Conservation (phyloP, 64 coral and sea anemone species). For the Pachyseris speciosa region DNA sequence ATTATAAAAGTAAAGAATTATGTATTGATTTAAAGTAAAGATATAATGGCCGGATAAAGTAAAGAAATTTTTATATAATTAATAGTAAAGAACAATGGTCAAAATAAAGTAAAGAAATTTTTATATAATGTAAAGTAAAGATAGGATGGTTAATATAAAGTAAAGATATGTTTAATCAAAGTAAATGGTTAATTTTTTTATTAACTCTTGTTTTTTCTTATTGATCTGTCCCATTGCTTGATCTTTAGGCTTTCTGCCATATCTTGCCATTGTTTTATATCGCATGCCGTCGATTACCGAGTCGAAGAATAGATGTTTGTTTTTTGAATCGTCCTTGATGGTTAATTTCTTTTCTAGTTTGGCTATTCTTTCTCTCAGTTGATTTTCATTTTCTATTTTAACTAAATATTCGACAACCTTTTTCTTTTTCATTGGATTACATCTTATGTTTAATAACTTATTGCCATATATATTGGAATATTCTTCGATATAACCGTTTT, state of each 20-base stretch:
- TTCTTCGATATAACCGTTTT: constrained; percentile 50
- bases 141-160: no score
- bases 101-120: no score
- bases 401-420: constrained; percentile 25
- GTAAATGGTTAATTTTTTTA: not conserved
- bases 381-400: constrained; percentile 19
- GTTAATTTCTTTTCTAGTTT: constrained; percentile 26
- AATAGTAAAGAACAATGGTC: no score
- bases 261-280: constrained; percentile 14
- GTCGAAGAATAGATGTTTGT: not conserved
- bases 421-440: not conserved
- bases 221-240: constrained; percentile 1
- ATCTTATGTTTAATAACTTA: constrained; percentile 15
- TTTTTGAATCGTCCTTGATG: constrained; percentile 9
- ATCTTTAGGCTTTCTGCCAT: constrained; percentile 10
- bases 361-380: constrained; percentile 19
- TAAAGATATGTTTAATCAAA: not conserved
- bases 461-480: constrained; percentile 40
- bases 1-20: no score
- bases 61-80: no score
- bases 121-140: no score
- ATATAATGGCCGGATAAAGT: no score
- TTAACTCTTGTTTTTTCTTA: not conserved
- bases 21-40: no score
- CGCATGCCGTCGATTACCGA: not conserved